Percentiles rank a stretch among this genome's conserved stretches.
Conservation (phyloP, 2,797 vertebrate genomes). For the Parauchenoglanis punctatus region DNA sequence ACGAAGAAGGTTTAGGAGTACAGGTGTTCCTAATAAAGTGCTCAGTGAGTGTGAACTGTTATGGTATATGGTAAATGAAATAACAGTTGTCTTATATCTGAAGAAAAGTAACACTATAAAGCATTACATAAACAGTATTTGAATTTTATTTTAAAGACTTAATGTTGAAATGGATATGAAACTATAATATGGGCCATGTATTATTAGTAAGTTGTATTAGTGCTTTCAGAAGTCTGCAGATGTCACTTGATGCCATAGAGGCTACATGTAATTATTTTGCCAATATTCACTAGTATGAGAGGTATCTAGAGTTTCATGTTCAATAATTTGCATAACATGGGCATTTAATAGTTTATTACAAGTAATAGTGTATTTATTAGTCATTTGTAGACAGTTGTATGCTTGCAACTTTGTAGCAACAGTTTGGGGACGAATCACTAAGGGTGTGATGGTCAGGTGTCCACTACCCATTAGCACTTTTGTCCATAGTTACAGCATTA, state of each 20-base stretch:
- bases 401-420: neutral
- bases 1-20: no score
- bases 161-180: neutral
- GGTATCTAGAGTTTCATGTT: neutral
- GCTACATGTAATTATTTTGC: no score
- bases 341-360: neutral
- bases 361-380: neutral
- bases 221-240: no score
- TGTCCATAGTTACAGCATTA: neutral
- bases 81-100: neutral
- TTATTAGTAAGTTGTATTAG: no score
- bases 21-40: no score
- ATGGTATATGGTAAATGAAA: neutral
- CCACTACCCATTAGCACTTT: neutral
- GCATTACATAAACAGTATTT: neutral
- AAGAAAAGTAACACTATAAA: neutral
- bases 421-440: no score
- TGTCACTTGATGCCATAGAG: no score
- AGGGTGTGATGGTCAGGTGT: neutral
- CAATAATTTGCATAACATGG: neutral
- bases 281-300: no score
- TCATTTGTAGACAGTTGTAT: neutral
- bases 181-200: neutral
- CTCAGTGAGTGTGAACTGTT: no score
- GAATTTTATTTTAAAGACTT: neutral